Percentiles rank a stretch among this genome's conserved stretches.
Evolutionary conservation across 1,140 invertebrate species (phyloP).

Genomic region (Calosoma granatense): DNA sequence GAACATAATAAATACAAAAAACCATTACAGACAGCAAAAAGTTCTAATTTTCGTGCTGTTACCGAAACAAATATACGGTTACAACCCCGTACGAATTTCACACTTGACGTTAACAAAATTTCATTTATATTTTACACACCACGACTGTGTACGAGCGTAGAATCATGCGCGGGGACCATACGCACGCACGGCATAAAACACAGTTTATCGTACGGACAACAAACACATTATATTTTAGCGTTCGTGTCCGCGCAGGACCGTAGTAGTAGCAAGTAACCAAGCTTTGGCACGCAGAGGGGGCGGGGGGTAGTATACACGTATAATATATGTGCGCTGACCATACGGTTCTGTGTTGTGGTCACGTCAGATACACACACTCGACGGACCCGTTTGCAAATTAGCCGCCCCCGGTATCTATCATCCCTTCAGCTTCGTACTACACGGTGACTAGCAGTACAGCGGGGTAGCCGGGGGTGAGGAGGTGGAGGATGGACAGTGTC

Average conservation of each 20-base stretch:
- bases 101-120: neutral
- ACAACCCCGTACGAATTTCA: neutral
- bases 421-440: neutral
- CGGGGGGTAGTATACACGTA: neutral
- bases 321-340: neutral
- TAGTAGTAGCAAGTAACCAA: neutral
- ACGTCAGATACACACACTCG: neutral
- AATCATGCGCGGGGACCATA: too few relatives aligned
- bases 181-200: neutral
- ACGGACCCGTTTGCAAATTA: too few relatives aligned
- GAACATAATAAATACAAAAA: too few relatives aligned
- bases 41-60: too few relatives aligned
- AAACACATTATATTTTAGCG: neutral
- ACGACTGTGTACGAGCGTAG: too few relatives aligned
- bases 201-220: neutral
- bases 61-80: neutral
- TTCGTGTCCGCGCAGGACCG: too few relatives aligned
- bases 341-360: neutral
- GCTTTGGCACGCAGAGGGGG: neutral
- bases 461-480: too few relatives aligned
- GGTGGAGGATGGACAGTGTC: neutral
- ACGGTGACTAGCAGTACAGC: neutral
- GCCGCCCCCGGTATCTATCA: neutral
- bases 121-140: neutral
- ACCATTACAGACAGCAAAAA: too few relatives aligned